These are phyloP conservation scores for Hemistola chrysoprasaria DNA, from an alignment of 2,888 invertebrate genomes.

Conservation along the genomic window DNA sequence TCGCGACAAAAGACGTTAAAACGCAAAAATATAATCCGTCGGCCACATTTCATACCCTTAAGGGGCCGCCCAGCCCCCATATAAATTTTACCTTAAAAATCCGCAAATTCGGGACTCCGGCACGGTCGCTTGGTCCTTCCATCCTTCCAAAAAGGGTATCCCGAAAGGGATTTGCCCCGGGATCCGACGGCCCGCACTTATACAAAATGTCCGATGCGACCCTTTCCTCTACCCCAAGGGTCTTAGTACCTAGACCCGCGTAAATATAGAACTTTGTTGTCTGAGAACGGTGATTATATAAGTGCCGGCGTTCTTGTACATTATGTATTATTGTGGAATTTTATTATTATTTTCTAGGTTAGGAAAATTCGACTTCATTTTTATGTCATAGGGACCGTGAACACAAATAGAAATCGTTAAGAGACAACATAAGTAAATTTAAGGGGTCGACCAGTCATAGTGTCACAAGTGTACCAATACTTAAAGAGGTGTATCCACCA, in stretches of 20 bases:
- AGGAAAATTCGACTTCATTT: too few species aligned
- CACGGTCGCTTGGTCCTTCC: constrained; percentile 68
- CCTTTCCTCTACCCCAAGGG: constrained; percentile 59
- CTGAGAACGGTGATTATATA: constrained; percentile 55
- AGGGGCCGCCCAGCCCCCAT: constrained; percentile 51
- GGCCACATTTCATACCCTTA: constrained; percentile 35
- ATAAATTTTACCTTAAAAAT: constrained; percentile 82
- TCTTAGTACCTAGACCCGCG: constrained; percentile 61
- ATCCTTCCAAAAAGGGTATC: constrained; percentile 67
- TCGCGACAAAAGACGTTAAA: constrained; percentile 28
- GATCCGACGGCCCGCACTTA: constrained; percentile 76
- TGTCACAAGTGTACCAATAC: too few species aligned
- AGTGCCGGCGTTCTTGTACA: constrained; percentile 27
- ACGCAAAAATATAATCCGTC: constrained; percentile 32
- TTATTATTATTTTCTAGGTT: too few species aligned
- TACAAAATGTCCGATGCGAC: constrained; percentile 80
- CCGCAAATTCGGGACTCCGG: constrained; percentile 77
- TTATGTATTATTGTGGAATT: constrained; percentile 16
- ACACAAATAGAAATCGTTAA: too few species aligned
- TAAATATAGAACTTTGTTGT: constrained; percentile 78
- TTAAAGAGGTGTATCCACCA: too few species aligned
- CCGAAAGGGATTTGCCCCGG: constrained; percentile 80
- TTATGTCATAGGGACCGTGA: too few species aligned
- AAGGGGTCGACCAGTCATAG: too few species aligned
- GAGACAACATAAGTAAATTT: too few species aligned